Conservation (phyloP, 2,888 invertebrate genomes). For the Hemithea aestivaria region DNA sequence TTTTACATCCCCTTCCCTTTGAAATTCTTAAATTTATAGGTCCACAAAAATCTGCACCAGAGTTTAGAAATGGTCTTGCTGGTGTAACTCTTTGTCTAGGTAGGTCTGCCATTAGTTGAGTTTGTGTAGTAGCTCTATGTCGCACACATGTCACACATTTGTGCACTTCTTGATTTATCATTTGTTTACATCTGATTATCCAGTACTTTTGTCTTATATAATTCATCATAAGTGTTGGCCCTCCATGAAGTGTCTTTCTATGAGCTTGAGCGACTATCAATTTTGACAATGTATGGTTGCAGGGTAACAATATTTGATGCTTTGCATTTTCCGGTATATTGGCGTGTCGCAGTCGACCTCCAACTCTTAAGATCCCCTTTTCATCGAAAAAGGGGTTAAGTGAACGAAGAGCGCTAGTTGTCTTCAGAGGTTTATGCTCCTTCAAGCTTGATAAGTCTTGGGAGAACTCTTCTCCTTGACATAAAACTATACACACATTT, state of each 20-base stretch:
- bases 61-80: conserved; percentile 15
- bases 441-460: background rate
- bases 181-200: conserved; percentile 15
- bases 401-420: background rate
- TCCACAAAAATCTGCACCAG: conserved; percentile 26
- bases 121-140: conserved; percentile 4
- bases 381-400: conserved; percentile 5
- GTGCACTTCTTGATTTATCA: conserved; percentile 7
- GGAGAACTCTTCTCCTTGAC: background rate
- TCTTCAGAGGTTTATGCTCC: background rate
- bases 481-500: background rate
- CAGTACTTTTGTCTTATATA: conserved; percentile 23
- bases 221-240: conserved; percentile 20
- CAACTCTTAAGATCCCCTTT: conserved; percentile 9
- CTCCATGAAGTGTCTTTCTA: conserved; percentile 23
- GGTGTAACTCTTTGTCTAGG: conserved; percentile 20
- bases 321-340: conserved; percentile 11
- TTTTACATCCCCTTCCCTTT: conserved; percentile 19
- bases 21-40: conserved; percentile 18
- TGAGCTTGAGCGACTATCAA: conserved; percentile 25
- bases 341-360: conserved; percentile 14
- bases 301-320: conserved; percentile 20
- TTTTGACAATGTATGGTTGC: conserved; percentile 10
- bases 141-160: conserved; percentile 21
- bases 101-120: conserved; percentile 24